A percentile compares a stretch with the other conserved stretches of the same genome.
Evolutionary conservation across 2,888 invertebrate species (phyloP).

Genomic region (Dasysyrphus albostriatus): DNA sequence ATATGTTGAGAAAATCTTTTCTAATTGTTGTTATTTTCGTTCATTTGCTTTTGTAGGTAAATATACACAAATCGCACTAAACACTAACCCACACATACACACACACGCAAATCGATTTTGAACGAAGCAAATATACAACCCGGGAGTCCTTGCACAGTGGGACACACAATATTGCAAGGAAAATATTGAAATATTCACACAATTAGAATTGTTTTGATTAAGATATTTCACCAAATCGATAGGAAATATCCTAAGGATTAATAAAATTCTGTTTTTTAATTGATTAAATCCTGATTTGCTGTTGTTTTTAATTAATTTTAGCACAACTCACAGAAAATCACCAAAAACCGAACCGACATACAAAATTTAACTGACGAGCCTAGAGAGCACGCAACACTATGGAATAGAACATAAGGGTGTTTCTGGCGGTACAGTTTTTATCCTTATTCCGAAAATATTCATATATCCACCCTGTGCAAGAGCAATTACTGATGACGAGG

Average conservation of each 20-base stretch:
- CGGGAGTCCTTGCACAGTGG: constrained; percentile 58
- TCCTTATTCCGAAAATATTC: neutral
- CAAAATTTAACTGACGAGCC: constrained; percentile 70
- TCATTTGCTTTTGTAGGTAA: constrained; percentile 46
- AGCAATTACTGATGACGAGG: neutral
- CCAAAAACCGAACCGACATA: constrained; percentile 75
- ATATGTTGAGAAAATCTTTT: neutral
- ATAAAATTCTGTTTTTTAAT: constrained; percentile 28
- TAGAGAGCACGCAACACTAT: constrained; percentile 56
- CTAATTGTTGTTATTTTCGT: constrained; percentile 52
- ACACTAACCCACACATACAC: constrained; percentile 48
- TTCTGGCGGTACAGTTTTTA: constrained; percentile 40
- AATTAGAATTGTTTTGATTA: neutral
- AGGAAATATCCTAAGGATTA: constrained; percentile 49
- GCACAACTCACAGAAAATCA: constrained; percentile 51
- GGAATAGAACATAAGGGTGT: constrained; percentile 68
- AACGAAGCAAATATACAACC: constrained; percentile 53
- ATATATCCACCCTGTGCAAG: constrained; percentile 34
- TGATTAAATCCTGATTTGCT: constrained; percentile 9
- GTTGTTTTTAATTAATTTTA: constrained; percentile 50
- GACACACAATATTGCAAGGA: constrained; percentile 41
- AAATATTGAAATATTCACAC: constrained; percentile 53
- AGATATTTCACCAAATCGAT: constrained; percentile 18
- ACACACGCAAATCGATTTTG: constrained; percentile 67
- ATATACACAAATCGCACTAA: constrained; percentile 66